A percentile compares a stretch with the other conserved stretches of the same genome.
Conservation (phyloP, 1,140 invertebrate genomes). For the Bombyx mori region DNA sequence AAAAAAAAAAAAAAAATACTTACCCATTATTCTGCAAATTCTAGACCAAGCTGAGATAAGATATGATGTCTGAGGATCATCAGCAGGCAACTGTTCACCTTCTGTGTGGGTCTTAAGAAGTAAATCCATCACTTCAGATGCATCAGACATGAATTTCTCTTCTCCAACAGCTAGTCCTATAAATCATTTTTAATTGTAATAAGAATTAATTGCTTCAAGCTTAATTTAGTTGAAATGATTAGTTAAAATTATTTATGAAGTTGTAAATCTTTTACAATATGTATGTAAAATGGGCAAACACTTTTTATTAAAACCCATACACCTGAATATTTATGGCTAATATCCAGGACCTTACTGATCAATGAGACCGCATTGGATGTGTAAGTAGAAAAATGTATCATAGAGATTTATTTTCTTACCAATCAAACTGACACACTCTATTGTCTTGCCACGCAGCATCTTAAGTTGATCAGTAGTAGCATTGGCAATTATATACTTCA, state of each 20-base stretch:
- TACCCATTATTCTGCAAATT: slow-evolving; percentile 97
- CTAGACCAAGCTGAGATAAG: slow-evolving; percentile 99
- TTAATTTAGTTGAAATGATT: no score
- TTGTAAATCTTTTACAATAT: no score
- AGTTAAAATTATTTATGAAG: no score
- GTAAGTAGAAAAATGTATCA: no score
- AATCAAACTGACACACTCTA: slow-evolving; percentile 98
- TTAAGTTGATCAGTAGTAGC: slow-evolving; percentile 90
- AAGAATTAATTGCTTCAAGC: neutral
- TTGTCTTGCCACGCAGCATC: slow-evolving; percentile 94
- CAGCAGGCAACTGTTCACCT: slow-evolving; percentile 85
- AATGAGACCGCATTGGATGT: no score
- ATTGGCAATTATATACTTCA: slow-evolving; percentile 98
- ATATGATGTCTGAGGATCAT: slow-evolving; percentile 98
- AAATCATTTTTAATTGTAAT: neutral
- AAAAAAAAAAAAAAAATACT: slow-evolving; percentile 15
- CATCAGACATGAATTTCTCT: slow-evolving; percentile 95
- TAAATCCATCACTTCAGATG: slow-evolving; percentile 96
- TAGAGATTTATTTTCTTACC: slow-evolving; percentile 68
- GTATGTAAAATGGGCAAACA: no score
- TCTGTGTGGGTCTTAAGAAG: slow-evolving; percentile 92
- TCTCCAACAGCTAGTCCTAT: slow-evolving; percentile 90
- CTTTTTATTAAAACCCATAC: no score
- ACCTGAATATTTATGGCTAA: no score
- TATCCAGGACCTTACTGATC: no score